These are phyloP conservation scores for Calyptommatus sinebrachiatus DNA, from an alignment of 2,113 vertebrate genomes.

Conservation along the genomic window DNA sequence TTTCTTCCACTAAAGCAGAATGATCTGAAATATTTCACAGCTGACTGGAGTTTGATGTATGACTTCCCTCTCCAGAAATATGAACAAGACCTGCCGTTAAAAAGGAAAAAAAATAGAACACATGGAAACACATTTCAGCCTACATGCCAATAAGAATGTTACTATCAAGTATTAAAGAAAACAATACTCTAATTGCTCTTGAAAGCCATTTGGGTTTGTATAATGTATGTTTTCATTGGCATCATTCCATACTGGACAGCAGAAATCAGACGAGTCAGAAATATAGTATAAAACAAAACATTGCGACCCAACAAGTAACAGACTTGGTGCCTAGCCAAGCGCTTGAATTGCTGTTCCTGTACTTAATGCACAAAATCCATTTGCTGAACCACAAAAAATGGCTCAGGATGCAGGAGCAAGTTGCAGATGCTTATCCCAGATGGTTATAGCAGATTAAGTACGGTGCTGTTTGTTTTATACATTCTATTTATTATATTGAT, in stretches of 20 bases:
- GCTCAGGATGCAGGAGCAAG: slow-evolving; percentile 43
- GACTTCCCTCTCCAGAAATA: not conserved
- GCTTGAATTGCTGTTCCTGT: slow-evolving; percentile 48
- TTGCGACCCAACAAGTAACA: slow-evolving; percentile 32
- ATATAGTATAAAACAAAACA: slow-evolving; percentile 38
- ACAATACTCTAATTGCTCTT: slow-evolving; percentile 1
- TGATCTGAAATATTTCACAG: not conserved
- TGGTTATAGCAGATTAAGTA: slow-evolving; percentile 49
- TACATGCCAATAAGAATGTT: slow-evolving; percentile 20
- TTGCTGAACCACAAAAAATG: slow-evolving; percentile 59
- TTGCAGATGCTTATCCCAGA: slow-evolving; percentile 38
- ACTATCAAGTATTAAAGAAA: slow-evolving; percentile 24
- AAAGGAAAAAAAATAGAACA: not conserved
- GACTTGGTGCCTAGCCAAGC: slow-evolving; percentile 47
- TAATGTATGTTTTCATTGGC: slow-evolving; percentile 32
- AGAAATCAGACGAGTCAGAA: slow-evolving; percentile 48
- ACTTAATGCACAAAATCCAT: slow-evolving; percentile 36
- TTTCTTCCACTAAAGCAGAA: not conserved
- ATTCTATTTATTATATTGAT: slow-evolving; percentile 53
- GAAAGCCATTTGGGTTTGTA: slow-evolving; percentile 37
- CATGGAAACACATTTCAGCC: not conserved
- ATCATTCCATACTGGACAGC: slow-evolving; percentile 36
- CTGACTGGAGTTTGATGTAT: not conserved
- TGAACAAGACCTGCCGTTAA: not conserved
- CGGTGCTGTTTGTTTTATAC: slow-evolving; percentile 45